Evolutionary conservation across 1,140 invertebrate species (phyloP).

Genomic region (Diplogasteroides magnus): DNA sequence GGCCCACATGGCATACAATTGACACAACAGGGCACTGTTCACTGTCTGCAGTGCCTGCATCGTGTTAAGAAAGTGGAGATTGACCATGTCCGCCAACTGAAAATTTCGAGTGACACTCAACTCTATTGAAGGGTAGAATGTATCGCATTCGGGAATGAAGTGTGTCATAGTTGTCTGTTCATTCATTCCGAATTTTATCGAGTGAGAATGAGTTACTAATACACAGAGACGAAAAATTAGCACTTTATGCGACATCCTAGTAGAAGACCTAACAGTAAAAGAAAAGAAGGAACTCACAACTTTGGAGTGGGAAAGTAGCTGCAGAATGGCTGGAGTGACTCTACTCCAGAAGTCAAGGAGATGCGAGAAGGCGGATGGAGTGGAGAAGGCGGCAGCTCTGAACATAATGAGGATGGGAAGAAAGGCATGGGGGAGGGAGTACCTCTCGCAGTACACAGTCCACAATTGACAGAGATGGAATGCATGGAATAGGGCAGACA

Average conservation of each 20-base stretch:
- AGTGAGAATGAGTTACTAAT: no score
- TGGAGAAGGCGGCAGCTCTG: slow-evolving; percentile 56
- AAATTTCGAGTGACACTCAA: no score
- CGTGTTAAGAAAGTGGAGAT: slow-evolving; percentile 87
- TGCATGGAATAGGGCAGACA: slow-evolving; percentile 73
- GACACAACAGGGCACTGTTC: slow-evolving; percentile 77
- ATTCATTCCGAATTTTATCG: slow-evolving; percentile 1
- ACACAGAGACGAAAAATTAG: no score
- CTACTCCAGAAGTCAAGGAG: slow-evolving; percentile 98
- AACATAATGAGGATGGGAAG: neutral
- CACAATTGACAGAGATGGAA: slow-evolving; percentile 77
- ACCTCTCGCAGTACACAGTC: slow-evolving; percentile 94
- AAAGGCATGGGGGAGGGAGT: slow-evolving; percentile 59
- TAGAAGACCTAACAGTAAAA: no score
- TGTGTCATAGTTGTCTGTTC: no score
- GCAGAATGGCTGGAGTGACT: slow-evolving; percentile 86
- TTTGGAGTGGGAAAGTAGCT: slow-evolving; percentile 86
- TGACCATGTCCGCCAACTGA: slow-evolving; percentile 91
- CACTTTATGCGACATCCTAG: no score
- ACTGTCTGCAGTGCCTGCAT: slow-evolving; percentile 91
- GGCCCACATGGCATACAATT: slow-evolving; percentile 67
- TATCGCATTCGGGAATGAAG: neutral
- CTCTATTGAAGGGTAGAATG: slow-evolving; percentile 11
- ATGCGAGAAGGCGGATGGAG: slow-evolving; percentile 69
- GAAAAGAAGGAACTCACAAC: slow-evolving; percentile 70